Percentiles rank a stretch among this genome's conserved stretches.
Conservation (phyloP, 1,140 invertebrate genomes). For the Andricus grossulariae region DNA sequence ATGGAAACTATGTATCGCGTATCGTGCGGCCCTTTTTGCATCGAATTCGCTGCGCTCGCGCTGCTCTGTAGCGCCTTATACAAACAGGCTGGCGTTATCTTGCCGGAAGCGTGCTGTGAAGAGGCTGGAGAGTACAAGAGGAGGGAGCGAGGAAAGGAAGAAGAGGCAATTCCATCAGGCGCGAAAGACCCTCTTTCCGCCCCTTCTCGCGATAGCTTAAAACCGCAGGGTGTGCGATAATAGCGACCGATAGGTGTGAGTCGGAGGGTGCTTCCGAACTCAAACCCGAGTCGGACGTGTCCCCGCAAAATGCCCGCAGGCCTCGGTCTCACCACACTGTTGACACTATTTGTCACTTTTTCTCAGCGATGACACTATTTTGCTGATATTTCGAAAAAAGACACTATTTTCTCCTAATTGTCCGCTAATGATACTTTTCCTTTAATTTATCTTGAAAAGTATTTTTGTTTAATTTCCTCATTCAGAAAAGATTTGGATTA, state of each 20-base stretch:
- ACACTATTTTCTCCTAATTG: too few species aligned
- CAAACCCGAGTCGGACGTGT: constrained; percentile 46
- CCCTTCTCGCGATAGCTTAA: constrained; percentile 59
- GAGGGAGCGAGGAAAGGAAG: constrained; percentile 43
- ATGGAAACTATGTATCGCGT: constrained; percentile 46
- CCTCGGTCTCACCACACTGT: too few species aligned
- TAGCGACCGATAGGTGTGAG: constrained; percentile 62
- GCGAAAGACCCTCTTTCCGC: constrained; percentile 41
- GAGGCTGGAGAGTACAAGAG: constrained; percentile 46
- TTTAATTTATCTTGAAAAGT: too few species aligned
- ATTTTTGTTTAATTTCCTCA: too few species aligned
- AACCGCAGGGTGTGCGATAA: constrained; percentile 69
- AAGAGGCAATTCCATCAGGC: constrained; percentile 54
- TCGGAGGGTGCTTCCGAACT: constrained; percentile 50
- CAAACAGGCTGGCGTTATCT: constrained; percentile 66
- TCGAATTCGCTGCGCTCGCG: constrained; percentile 37
- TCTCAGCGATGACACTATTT: too few species aligned
- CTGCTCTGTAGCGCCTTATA: constrained; percentile 54
- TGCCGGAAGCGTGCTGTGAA: constrained; percentile 51
- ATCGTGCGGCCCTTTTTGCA: constrained; percentile 46
- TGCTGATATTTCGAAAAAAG: too few species aligned
- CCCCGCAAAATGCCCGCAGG: constrained; percentile 37
- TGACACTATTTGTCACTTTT: too few species aligned
- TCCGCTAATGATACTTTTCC: too few species aligned
- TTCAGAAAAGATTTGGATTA: too few species aligned